Evolutionary conservation across 1,140 invertebrate genomes (phyloP).

Genomic region (Magallana ariakensis): DNA sequence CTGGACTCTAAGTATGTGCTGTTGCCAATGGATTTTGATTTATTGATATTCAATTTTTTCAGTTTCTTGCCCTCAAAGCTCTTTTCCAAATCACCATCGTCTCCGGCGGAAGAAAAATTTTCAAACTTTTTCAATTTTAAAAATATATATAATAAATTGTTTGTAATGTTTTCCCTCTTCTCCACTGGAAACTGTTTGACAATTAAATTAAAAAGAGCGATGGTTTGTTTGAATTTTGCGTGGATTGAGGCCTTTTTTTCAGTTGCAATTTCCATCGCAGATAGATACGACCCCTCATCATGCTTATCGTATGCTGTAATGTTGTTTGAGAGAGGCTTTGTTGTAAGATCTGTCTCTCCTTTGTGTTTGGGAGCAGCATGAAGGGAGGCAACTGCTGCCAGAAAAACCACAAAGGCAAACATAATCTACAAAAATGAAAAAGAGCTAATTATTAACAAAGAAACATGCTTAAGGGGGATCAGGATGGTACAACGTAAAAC

Average conservation of each 20-base stretch:
- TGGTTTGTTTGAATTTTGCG: neutral
- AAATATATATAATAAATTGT: neutral
- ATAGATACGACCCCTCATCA: neutral
- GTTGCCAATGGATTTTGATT: no score
- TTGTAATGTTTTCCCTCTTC: neutral
- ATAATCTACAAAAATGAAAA: neutral
- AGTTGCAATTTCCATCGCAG: neutral
- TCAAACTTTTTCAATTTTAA: neutral
- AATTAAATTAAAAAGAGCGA: neutral
- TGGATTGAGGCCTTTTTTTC: neutral
- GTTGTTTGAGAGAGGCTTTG: neutral
- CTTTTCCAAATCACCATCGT: neutral
- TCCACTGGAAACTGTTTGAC: neutral
- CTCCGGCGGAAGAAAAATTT: neutral
- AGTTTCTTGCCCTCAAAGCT: neutral
- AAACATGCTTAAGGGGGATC: no score
- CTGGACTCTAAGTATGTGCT: no score
- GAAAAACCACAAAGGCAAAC: constrained; percentile 19
- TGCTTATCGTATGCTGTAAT: neutral
- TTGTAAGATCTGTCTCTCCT: constrained; percentile 17
- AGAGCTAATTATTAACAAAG: no score
- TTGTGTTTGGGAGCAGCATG: neutral
- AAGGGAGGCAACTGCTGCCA: neutral
- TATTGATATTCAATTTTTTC: no score
- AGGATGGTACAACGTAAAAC: no score